Percentiles rank a stretch among this genome's conserved stretches.
phyloP scores from a whole-genome alignment of 2,888 invertebrate genomes.

The Coelopa pilipes region DNA sequence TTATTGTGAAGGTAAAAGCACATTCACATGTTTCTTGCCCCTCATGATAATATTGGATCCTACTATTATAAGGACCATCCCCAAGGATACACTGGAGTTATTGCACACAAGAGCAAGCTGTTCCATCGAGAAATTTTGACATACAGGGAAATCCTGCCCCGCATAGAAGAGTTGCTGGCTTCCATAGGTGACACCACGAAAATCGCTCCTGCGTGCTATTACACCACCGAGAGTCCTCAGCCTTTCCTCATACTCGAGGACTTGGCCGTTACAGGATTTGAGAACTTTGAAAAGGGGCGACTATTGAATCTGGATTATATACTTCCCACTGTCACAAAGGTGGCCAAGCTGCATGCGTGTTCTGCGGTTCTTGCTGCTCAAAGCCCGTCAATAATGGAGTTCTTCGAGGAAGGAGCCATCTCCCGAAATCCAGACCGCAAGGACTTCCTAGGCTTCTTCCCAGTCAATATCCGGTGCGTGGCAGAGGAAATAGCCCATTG shows the following conservation, averaged over 20 bases:
- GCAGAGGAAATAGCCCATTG: constrained; percentile 62
- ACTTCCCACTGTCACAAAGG: constrained; percentile 68
- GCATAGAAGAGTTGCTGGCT: constrained; percentile 58
- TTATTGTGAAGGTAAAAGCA: constrained; percentile 59
- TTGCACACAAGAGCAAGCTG: constrained; percentile 63
- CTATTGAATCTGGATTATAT: constrained; percentile 71
- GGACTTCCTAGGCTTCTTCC: constrained; percentile 62
- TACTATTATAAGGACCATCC: constrained; percentile 56
- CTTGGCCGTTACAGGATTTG: constrained; percentile 69
- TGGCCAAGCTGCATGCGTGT: constrained; percentile 71
- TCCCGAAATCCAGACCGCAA: constrained; percentile 63
- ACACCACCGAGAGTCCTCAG: constrained; percentile 63
- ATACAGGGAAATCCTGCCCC: constrained; percentile 62
- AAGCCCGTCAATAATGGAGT: constrained; percentile 58
- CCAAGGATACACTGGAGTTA: constrained; percentile 61
- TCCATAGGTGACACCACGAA: constrained; percentile 60
- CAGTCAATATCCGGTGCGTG: constrained; percentile 62
- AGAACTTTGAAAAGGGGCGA: constrained; percentile 69
- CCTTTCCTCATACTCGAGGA: constrained; percentile 70
- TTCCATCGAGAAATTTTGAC: constrained; percentile 64
- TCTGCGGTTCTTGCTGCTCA: constrained; percentile 62
- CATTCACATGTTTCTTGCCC: background rate
- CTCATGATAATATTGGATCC: background rate
- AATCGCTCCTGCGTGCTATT: constrained; percentile 63
- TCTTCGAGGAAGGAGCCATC: constrained; percentile 62